Conservation (phyloP, 2,888 invertebrate species). For the Ophioninae sp. region DNA sequence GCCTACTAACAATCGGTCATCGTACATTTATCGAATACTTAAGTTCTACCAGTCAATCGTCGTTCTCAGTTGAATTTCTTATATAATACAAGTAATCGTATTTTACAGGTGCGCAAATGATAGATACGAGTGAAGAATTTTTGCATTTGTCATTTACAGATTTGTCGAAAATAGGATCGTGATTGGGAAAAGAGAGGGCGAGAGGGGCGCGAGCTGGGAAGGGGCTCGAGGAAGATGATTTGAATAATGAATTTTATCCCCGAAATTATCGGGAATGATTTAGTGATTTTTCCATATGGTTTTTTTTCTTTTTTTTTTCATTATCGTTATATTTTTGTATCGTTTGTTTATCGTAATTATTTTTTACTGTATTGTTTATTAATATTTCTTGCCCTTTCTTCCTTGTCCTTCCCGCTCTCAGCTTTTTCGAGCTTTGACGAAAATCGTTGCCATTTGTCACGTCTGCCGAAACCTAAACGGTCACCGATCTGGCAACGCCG, state of each 20-base stretch:
- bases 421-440: constrained; percentile 2
- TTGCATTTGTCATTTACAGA: constrained; percentile 66
- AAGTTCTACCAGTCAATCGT: constrained; percentile 69
- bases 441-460: not conserved
- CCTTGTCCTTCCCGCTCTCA: not conserved
- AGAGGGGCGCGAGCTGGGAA: constrained; percentile 27
- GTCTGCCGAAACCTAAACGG: too few species aligned
- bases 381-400: constrained; percentile 10
- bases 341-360: constrained; percentile 14
- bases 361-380: constrained; percentile 27
- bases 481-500: too few species aligned
- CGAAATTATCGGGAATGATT: constrained; percentile 33
- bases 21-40: constrained; percentile 70
- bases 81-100: constrained; percentile 52
- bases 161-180: constrained; percentile 50
- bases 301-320: constrained; percentile 20
- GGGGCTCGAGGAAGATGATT: constrained; percentile 47
- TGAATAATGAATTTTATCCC: constrained; percentile 27
- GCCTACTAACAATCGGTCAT: constrained; percentile 70
- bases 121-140: constrained; percentile 55
- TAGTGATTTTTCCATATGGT: constrained; percentile 15
- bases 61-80: constrained; percentile 53
- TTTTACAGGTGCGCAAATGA: constrained; percentile 52
- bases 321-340: constrained; percentile 7
- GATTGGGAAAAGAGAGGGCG: constrained; percentile 47